Conservation (phyloP, 2,797 vertebrate species). For the Tokudaia tokunoshimensis region DNA sequence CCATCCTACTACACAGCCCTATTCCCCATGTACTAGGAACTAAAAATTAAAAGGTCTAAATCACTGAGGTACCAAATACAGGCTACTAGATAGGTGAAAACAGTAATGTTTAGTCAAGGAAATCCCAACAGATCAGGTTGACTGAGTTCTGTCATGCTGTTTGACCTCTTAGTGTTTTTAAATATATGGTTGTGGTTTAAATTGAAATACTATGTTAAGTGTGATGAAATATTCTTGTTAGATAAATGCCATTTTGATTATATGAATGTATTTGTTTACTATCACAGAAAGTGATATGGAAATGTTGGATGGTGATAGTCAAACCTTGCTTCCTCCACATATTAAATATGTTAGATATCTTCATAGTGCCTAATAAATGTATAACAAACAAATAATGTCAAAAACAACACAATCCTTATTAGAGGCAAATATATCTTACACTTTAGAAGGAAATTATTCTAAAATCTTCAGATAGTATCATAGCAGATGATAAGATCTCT, state of each 20-base stretch:
- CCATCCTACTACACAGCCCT: not conserved
- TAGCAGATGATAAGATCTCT: not conserved
- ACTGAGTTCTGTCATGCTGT: not conserved
- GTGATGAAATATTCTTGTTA: not conserved
- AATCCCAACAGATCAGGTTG: not conserved
- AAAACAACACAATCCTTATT: not conserved
- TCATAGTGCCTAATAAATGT: slow-evolving; percentile 18
- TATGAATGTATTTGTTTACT: not conserved
- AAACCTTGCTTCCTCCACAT: not conserved
- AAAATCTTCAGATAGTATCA: slow-evolving; percentile 33
- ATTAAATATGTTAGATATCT: not conserved
- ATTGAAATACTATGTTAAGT: not conserved
- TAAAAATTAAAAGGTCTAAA: not conserved
- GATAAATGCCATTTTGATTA: not conserved
- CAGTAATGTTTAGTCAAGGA: not conserved
- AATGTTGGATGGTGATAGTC: not conserved
- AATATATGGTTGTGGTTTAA: slow-evolving; percentile 13
- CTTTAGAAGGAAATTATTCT: slow-evolving; percentile 39
- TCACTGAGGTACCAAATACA: not conserved
- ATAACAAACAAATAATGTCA: slow-evolving; percentile 20
- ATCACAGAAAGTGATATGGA: not conserved
- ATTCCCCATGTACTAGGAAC: not conserved
- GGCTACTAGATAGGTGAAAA: not conserved
- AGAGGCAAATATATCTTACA: slow-evolving; percentile 44
- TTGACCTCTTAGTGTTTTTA: not conserved